These are phyloP conservation scores for Hycleus phaleratus DNA, from an alignment of 1,140 invertebrate species.

Conservation along the genomic window DNA sequence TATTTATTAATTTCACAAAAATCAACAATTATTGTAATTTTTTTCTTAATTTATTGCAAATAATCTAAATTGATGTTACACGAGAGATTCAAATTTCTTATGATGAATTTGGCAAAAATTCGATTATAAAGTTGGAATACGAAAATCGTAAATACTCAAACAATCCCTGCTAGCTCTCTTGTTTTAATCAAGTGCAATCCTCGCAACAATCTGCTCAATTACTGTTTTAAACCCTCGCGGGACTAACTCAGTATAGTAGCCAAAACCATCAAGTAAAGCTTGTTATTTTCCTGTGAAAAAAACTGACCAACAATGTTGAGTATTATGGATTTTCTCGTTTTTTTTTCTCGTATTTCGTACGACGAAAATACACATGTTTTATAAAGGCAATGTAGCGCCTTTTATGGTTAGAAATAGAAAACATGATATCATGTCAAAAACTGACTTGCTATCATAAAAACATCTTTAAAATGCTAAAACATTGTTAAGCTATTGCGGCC, in stretches of 20 bases:
- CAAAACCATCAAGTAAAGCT: conserved; percentile 7
- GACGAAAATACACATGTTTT: conserved; percentile 5
- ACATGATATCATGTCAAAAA: neutral
- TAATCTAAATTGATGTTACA: too few species aligned
- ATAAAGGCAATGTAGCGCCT: neutral
- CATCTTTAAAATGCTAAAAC: conserved; percentile 2
- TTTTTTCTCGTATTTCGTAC: neutral
- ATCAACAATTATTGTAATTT: too few species aligned
- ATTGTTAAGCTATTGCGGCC: neutral
- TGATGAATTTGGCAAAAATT: too few species aligned
- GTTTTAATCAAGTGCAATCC: conserved; percentile 30
- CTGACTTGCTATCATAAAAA: neutral
- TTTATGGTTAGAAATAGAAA: neutral
- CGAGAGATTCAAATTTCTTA: too few species aligned
- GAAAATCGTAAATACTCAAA: neutral
- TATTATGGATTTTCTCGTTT: too few species aligned
- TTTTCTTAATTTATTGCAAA: too few species aligned
- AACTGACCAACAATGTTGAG: neutral
- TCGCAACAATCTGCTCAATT: conserved; percentile 29
- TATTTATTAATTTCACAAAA: too few species aligned
- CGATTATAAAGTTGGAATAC: too few species aligned
- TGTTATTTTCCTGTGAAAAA: conserved; percentile 8
- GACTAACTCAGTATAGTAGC: conserved; percentile 7
- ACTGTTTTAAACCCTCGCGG: conserved; percentile 20
- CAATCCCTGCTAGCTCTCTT: conserved; percentile 17